Conservation (phyloP, 1,140 invertebrate genomes). For the Drosophila teissieri region DNA sequence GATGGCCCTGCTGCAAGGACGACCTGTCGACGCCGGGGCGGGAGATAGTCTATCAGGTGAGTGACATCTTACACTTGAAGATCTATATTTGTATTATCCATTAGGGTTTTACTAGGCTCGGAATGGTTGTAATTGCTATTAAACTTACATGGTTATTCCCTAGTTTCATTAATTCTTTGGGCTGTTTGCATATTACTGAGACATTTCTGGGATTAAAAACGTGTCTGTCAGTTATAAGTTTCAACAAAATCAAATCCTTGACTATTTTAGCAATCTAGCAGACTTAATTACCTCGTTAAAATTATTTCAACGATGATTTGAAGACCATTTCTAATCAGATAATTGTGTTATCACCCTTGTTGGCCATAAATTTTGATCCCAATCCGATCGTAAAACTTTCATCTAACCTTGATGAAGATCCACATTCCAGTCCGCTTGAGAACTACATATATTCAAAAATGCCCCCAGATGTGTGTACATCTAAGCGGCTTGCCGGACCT, state of each 20-base stretch:
- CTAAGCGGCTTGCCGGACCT: conserved; percentile 22
- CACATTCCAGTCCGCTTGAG: conserved; percentile 16
- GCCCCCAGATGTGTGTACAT: conserved; percentile 1
- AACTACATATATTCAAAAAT: conserved; percentile 25
- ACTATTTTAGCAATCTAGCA: not conserved
- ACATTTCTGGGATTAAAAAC: too few relatives aligned
- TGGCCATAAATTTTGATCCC: conserved; percentile 22
- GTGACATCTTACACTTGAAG: conserved; percentile 12
- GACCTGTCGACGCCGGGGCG: conserved; percentile 25
- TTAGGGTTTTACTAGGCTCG: too few relatives aligned
- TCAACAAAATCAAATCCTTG: not conserved
- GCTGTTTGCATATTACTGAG: too few relatives aligned
- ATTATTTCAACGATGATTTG: conserved; percentile 16
- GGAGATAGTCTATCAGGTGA: conserved; percentile 60
- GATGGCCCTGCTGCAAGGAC: conserved; percentile 49
- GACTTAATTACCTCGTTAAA: conserved; percentile 21
- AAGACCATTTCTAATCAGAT: conserved; percentile 18
- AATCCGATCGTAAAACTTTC: conserved; percentile 42
- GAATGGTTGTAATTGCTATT: too few relatives aligned
- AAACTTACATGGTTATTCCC: too few relatives aligned
- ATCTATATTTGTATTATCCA: too few relatives aligned
- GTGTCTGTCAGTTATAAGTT: too few relatives aligned
- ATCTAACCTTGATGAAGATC: conserved; percentile 37
- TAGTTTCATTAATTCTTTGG: too few relatives aligned
- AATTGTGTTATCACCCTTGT: conserved; percentile 27